phyloP scores from a whole-genome alignment of 35 echinoderm and acorn worm species.

The Strongylocentrotus purpuratus region DNA sequence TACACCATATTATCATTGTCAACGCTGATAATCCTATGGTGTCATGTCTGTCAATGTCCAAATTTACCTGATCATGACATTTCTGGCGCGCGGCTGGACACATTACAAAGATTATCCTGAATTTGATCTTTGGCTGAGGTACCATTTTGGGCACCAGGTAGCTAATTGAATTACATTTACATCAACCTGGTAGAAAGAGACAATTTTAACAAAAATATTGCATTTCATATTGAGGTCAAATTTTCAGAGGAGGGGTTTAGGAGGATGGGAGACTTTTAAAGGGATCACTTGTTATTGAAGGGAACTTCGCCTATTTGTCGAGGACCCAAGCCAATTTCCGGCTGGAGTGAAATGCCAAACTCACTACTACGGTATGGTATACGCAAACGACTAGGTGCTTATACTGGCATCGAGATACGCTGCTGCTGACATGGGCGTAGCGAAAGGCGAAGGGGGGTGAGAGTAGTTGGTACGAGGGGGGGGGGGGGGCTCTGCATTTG shows the following conservation, averaged over 20 bases:
- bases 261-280: not conserved
- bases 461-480: too few species aligned
- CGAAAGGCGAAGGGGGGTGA: too few species aligned
- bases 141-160: not conserved
- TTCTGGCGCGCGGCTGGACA: not conserved
- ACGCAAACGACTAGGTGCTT: too few species aligned
- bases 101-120: not conserved
- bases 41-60: not conserved
- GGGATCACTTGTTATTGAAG: constrained; percentile 22
- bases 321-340: constrained; percentile 32
- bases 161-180: not conserved
- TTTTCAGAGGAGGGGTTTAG: too few species aligned
- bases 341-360: not conserved
- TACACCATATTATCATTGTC: not conserved
- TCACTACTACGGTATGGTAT: not conserved
- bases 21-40: not conserved
- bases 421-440: too few species aligned
- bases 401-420: too few species aligned
- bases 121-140: not conserved
- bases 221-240: not conserved
- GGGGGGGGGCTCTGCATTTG: too few species aligned
- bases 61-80: not conserved
- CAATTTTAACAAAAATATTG: not conserved
- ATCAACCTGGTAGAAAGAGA: not conserved
- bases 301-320: constrained; percentile 18